Percentiles rank a stretch among this genome's conserved stretches.
Evolutionary conservation across 2,888 invertebrate species (phyloP).

Genomic region (Mystacides longicornis): DNA sequence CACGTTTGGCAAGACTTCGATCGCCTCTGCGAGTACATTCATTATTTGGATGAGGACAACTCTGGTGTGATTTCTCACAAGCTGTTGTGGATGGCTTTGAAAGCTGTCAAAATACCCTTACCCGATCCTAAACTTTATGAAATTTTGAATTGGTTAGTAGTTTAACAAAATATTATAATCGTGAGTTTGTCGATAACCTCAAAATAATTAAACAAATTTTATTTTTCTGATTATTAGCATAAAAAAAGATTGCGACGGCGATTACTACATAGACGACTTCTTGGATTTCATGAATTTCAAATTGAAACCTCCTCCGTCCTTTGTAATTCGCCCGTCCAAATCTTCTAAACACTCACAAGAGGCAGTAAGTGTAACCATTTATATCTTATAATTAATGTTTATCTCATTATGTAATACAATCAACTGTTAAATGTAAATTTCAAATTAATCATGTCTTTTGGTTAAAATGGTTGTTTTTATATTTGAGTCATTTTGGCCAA

Average conservation of each 20-base stretch:
- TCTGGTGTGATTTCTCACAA: conserved; percentile 47
- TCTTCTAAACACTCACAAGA: conserved; percentile 46
- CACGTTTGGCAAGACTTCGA: conserved; percentile 65
- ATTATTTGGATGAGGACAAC: conserved; percentile 39
- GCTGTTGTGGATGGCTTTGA: conserved; percentile 56
- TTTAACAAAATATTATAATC: not conserved
- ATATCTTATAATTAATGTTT: no score
- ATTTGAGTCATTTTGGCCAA: no score
- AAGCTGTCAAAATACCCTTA: conserved; percentile 63
- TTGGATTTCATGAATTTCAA: conserved; percentile 64
- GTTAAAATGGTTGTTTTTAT: no score
- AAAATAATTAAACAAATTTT: no score
- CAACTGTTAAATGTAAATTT: no score
- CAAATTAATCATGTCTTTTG: no score
- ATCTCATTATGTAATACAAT: no score
- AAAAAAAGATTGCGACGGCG: conserved; percentile 7
- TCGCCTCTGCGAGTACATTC: conserved; percentile 52
- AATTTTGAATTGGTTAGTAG: conserved; percentile 59
- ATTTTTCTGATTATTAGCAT: conserved; percentile 9
- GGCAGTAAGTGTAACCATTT: conserved; percentile 30
- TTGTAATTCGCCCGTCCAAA: conserved; percentile 41
- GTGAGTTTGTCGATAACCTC: no score
- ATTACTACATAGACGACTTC: conserved; percentile 53
- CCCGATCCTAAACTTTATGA: conserved; percentile 59
- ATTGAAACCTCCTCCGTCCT: conserved; percentile 30